Evolutionary conservation across 2,797 vertebrate genomes (phyloP).

Genomic region (Microchirus variegatus): DNA sequence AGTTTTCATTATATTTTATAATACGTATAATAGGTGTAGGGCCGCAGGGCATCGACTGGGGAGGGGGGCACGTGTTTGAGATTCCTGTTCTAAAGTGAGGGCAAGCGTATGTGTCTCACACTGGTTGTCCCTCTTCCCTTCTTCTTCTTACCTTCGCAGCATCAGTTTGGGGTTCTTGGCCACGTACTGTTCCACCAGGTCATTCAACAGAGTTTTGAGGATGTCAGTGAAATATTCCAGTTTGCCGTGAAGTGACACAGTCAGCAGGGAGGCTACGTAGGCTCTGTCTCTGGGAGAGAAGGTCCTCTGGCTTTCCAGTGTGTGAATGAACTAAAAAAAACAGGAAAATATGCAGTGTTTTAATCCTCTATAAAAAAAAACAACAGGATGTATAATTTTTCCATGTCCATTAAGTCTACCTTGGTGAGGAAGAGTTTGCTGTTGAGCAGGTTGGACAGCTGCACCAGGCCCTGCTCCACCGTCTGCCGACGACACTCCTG

Average conservation of each 20-base stretch:
- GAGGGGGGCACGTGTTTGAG: too few relatives aligned
- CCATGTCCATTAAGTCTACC: conserved; percentile 70
- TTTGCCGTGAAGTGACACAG: conserved; percentile 94
- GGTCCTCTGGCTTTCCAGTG: conserved; percentile 94
- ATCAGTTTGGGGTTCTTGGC: conserved; percentile 99
- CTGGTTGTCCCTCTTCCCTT: too few relatives aligned
- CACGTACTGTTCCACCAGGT: conserved; percentile 96
- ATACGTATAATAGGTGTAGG: too few relatives aligned
- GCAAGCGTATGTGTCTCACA: too few relatives aligned
- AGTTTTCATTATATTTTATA: too few relatives aligned
- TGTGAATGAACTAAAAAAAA: conserved; percentile 92
- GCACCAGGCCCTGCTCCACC: conserved; percentile 94
- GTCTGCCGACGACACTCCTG: conserved; percentile 93
- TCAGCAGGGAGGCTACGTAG: conserved; percentile 95
- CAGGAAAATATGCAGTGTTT: neutral
- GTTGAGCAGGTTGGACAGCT: conserved; percentile 97
- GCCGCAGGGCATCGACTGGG: too few relatives aligned
- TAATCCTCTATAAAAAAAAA: neutral
- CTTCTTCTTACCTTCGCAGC: conserved; percentile 87
- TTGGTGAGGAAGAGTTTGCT: conserved; percentile 99
- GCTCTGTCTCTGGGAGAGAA: conserved; percentile 95
- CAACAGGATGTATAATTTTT: neutral
- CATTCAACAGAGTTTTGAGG: conserved; percentile 94
- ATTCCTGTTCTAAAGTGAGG: too few relatives aligned
- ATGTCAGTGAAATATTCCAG: conserved; percentile 99